A percentile compares a stretch with the other conserved stretches of the same genome.
These are phyloP conservation scores for Aix galericulata DNA, from an alignment of 2,113 vertebrate species.

Conservation along the genomic window DNA sequence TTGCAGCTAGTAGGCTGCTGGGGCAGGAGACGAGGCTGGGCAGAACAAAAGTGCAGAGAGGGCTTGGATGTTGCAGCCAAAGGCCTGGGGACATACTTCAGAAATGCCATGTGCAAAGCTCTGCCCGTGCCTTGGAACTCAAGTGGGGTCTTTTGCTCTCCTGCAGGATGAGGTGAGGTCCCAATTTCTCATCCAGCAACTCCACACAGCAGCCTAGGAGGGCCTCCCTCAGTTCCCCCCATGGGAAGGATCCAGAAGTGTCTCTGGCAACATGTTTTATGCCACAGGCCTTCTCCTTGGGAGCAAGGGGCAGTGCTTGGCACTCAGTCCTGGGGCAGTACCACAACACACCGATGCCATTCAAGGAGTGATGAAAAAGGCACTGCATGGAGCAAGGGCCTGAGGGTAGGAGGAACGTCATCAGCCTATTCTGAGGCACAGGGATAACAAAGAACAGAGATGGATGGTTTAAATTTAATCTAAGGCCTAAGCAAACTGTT, in stretches of 20 bases:
- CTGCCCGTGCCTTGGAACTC: neutral
- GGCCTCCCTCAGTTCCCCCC: neutral
- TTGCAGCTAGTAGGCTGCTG: neutral
- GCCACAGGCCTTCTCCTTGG: neutral
- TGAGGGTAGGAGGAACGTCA: neutral
- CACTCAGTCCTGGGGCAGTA: neutral
- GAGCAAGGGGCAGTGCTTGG: neutral
- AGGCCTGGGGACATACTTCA: neutral
- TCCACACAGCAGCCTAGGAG: neutral
- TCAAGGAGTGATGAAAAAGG: neutral
- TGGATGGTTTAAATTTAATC: neutral
- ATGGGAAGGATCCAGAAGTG: neutral
- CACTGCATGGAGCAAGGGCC: neutral
- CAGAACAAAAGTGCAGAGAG: neutral
- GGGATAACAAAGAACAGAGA: neutral
- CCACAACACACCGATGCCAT: neutral
- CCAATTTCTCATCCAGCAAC: neutral
- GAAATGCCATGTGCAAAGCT: neutral
- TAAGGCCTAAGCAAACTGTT: neutral
- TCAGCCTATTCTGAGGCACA: neutral
- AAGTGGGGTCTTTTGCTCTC: neutral
- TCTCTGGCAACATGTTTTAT: neutral
- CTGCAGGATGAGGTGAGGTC: neutral
- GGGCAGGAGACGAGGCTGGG: neutral
- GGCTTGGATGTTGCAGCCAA: neutral